Evolutionary conservation across 1,140 invertebrate species (phyloP).

Genomic region (Hormaphis cornu): DNA sequence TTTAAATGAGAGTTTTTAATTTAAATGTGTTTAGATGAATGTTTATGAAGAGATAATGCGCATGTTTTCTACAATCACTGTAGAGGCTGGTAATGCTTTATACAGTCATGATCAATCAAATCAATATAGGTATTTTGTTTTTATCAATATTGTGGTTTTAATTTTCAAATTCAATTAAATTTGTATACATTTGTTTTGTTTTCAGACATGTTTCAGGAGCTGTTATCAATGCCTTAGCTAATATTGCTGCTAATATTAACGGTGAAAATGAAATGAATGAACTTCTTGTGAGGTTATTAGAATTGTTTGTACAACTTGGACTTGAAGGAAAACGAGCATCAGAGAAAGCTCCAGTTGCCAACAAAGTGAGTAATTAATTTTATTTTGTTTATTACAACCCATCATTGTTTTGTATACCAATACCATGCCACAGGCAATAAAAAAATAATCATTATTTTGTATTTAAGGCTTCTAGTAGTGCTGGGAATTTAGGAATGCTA

Average conservation of each 20-base stretch:
- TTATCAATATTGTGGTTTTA: conserved; percentile 24
- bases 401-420: conserved; percentile 25
- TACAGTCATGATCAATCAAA: conserved; percentile 68
- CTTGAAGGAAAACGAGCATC: conserved; percentile 89
- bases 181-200: conserved; percentile 25
- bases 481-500: conserved; percentile 91
- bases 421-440: background rate
- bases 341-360: conserved; percentile 65
- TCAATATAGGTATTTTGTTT: conserved; percentile 57
- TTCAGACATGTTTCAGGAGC: conserved; percentile 81
- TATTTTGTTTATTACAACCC: conserved; percentile 28
- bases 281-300: conserved; percentile 75
- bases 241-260: conserved; percentile 87
- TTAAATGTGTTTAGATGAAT: conserved; percentile 44
- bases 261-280: conserved; percentile 80
- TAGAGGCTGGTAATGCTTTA: conserved; percentile 82
- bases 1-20: background rate
- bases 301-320: conserved; percentile 94
- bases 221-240: conserved; percentile 87
- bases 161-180: conserved; percentile 7
- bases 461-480: conserved; percentile 72
- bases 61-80: conserved; percentile 91
- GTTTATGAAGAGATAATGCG: conserved; percentile 95
- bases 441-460: background rate
- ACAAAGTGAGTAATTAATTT: conserved; percentile 47